phyloP scores from a whole-genome alignment of 1,140 invertebrate genomes.

The Hyphantria cunea region DNA sequence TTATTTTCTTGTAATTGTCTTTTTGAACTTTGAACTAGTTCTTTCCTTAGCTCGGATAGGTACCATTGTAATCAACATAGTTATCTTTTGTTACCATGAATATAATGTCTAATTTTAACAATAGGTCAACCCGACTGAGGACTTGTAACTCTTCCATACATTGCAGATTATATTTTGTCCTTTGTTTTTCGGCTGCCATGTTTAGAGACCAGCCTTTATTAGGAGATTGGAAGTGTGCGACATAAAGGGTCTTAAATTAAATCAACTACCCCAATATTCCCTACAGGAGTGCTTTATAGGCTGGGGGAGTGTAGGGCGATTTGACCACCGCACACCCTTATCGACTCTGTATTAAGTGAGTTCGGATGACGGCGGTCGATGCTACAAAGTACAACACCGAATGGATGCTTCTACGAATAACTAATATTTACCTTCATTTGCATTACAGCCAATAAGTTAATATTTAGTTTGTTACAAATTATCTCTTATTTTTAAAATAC shows the following conservation, averaged over 20 bases:
- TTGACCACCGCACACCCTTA: constrained; percentile 11
- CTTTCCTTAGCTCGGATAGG: constrained; percentile 34
- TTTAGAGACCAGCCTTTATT: constrained; percentile 51
- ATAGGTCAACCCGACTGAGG: constrained; percentile 32
- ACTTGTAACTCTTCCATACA: constrained; percentile 40
- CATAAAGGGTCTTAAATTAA: constrained; percentile 61
- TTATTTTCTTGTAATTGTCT: neutral
- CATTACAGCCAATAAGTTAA: too few relatives aligned
- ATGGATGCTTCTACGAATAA: constrained; percentile 1
- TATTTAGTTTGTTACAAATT: constrained; percentile 8
- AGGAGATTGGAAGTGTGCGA: constrained; percentile 58
- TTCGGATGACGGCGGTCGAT: constrained; percentile 9
- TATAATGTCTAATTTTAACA: constrained; percentile 42
- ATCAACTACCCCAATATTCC: constrained; percentile 57
- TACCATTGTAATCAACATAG: constrained; percentile 28
- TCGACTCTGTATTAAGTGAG: constrained; percentile 29
- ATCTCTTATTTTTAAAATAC: constrained; percentile 29
- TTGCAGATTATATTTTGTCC: constrained; percentile 25
- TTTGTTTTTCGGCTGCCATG: constrained; percentile 48
- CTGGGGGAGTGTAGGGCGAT: constrained; percentile 10
- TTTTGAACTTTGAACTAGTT: neutral
- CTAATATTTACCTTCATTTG: constrained; percentile 1
- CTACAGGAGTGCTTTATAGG: constrained; percentile 41
- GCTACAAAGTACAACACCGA: constrained; percentile 11
- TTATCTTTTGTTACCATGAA: constrained; percentile 19